Percentiles rank a stretch among this genome's conserved stretches.
Conservation (phyloP, 35 echinoderm and acorn worm species). For the Lytechinus variegatus region DNA sequence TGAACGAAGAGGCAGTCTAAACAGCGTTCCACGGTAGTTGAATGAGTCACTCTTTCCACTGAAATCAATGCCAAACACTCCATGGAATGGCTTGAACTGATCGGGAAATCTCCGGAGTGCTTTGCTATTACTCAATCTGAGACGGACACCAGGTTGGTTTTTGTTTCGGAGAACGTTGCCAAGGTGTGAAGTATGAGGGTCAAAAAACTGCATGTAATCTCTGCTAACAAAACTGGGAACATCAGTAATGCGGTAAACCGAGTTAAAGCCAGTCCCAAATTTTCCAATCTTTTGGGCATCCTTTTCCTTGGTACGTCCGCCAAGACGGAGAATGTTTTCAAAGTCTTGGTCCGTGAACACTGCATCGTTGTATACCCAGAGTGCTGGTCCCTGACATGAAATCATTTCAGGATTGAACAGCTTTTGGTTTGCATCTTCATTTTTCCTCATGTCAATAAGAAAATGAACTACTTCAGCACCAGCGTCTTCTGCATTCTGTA, state of each 20-base stretch:
- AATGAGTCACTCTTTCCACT: background rate
- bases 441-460: conserved; percentile 76
- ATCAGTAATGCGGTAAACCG: conserved; percentile 94
- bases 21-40: conserved; percentile 69
- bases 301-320: conserved; percentile 69
- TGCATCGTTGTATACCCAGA: conserved; percentile 94
- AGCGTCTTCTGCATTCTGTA: conserved; percentile 97
- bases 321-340: conserved; percentile 77
- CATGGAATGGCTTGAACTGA: conserved; percentile 53
- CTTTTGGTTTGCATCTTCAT: conserved; percentile 46
- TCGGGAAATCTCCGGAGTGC: conserved; percentile 35
- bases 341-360: conserved; percentile 74
- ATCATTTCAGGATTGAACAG: conserved; percentile 76
- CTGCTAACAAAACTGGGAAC: conserved; percentile 84
- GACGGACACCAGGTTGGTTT: conserved; percentile 46
- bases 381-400: conserved; percentile 76
- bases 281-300: conserved; percentile 80
- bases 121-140: conserved; percentile 31
- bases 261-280: conserved; percentile 95
- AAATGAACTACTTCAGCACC: conserved; percentile 80
- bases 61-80: conserved; percentile 77
- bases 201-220: conserved; percentile 67
- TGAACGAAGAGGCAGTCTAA: conserved; percentile 81
- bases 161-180: conserved; percentile 18
- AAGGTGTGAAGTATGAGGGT: conserved; percentile 77